phyloP scores from a whole-genome alignment of 2,797 vertebrate species.

The Scolopax bukidnonensis region DNA sequence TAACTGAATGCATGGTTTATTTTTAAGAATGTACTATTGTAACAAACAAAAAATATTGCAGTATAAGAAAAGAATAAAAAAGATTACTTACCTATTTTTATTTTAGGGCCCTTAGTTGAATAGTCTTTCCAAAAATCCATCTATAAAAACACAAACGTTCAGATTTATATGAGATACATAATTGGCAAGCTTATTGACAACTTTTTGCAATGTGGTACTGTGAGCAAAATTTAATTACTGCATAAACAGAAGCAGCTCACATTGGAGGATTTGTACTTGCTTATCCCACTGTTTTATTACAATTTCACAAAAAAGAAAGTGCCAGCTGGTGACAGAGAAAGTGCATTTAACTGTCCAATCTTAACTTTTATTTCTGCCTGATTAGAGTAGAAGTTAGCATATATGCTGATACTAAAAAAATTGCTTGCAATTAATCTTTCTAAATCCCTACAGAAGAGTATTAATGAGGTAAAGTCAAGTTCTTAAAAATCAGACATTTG shows the following conservation, averaged over 20 bases:
- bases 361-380: not conserved
- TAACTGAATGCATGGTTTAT: not conserved
- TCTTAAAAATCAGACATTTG: not conserved
- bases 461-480: not conserved
- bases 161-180: not conserved
- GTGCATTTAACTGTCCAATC: not conserved
- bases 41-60: not conserved
- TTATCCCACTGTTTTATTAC: not conserved
- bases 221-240: not conserved
- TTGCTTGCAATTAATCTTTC: not conserved
- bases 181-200: not conserved
- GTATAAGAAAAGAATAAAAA: not conserved
- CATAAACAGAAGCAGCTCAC: not conserved
- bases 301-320: not conserved
- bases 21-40: not conserved
- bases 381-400: not conserved
- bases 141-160: slow-evolving; percentile 70
- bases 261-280: not conserved
- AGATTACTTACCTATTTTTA: slow-evolving; percentile 69
- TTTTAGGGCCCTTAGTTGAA: slow-evolving; percentile 62
- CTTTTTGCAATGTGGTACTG: not conserved
- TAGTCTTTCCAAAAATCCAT: slow-evolving; percentile 89
- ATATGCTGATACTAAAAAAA: not conserved
- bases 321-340: not conserved
- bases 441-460: not conserved